Evolutionary conservation across 1,140 invertebrate species (phyloP), one percentile per base, ranked within the genome.

Genomic region (Solen grandis): DNA sequence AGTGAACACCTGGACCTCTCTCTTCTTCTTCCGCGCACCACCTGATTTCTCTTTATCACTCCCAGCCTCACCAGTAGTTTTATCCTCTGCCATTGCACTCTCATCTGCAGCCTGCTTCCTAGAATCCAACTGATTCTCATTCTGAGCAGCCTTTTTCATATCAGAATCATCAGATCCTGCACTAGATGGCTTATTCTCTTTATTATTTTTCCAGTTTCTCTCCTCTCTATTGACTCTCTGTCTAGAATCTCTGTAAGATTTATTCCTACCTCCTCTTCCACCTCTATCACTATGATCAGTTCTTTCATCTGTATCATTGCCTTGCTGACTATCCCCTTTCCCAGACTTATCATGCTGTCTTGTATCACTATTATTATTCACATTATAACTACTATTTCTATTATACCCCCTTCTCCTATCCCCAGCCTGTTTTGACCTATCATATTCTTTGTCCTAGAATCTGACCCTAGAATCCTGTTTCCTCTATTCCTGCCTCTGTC

Each of bases 361-460:
- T n/a, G n/a, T n/a, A n/a, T n/a, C n/a, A n/a, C n/a, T n/a, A n/a
- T n/a, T n/a, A n/a, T n/a, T n/a, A n/a, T n/a, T n/a, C n/a, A n/a
- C n/a, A n/a, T n/a, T n/a, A n/a, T n/a, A n/a, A n/a, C n/a, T n/a
- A n/a, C n/a, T n/a, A n/a, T n/a, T 75, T 31, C 55, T 62, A 31
- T 76, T 57, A 66, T 76, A 76, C 13, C 13, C 50, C 22, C 31
- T 65, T 33, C 41, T 41, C 22, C 31, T 41, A 33, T 69, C 63
- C 16, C 41, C 4, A 16, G 22, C 1, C 14, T 69, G 46, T 22
- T 60, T 31, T n/a, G 52, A 13, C n/a, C 16, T 57, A 50, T 78
- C 65, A 78, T 38, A 78, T 35, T 59, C 31, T 60, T 78, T 41
- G 75, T 55, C 22, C 75, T 2, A 41, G 75, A 59, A 60, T 78